Evolutionary conservation across 2,888 invertebrate species (phyloP), one percentile per base, ranked within the genome.

Genomic region (Diploptera punctata): DNA sequence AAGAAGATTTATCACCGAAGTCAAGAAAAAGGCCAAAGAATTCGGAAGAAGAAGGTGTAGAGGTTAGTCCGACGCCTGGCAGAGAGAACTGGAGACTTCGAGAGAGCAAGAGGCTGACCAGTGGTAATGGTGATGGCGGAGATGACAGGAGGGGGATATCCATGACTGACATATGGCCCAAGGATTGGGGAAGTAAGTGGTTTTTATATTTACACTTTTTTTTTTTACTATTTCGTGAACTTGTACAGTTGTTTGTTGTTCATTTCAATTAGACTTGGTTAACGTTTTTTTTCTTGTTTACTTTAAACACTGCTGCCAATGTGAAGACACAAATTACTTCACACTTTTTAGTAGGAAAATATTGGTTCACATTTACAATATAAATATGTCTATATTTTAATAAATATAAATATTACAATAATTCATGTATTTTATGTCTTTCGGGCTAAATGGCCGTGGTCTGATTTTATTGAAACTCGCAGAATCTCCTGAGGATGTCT

Each of bases 181-280:
- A 76, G 47, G 72, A 74, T 31, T 77, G 77, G 77, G 77, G 77
- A 67, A 49, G 77, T 77, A 73, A 76, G 77, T 73, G 43, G 16
- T 13, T 24, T 21, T 52, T 24, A 3, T 24, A 24, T 24, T 21
- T 52, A 10, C 13, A 2, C 24, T 52, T 21, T 3, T 47, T 47
- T 16, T 3, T 9, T 47, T 47, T 3, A n/a, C 3, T 47, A 3
- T 47, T 2, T 10, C 24, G 21, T n/a, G n/a, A n/a, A n/a, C n/a
- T n/a, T n/a, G n/a, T n/a, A n/a, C n/a, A n/a, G n/a, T n/a, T n/a
- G n/a, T n/a, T n/a, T n/a, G n/a, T 24, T 0, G 49, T 49, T 49
- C 1, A 1, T 18, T 18, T 49, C 19, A 18, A 49, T 21, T 49
- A 49, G 3, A 4, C 19, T 4, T 19, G 19, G 18, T 49, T 19